These are phyloP conservation scores for Prosopocoilus inquinatus DNA, from an alignment of 2,888 invertebrate species.

Conservation along the genomic window DNA sequence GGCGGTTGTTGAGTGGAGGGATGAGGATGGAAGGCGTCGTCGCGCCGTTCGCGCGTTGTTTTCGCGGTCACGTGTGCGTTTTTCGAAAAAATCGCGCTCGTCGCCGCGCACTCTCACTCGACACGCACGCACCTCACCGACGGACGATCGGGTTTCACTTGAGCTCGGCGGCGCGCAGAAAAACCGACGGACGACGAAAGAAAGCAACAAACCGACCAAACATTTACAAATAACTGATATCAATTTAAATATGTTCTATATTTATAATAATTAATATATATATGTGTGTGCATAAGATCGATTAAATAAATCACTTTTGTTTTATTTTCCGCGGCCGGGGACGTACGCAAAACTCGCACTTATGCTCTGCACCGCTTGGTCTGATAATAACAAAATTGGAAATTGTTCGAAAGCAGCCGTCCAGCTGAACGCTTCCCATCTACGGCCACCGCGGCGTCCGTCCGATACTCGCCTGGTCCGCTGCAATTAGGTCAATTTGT, in stretches of 20 bases:
- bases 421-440: not conserved
- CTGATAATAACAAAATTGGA: constrained; percentile 23
- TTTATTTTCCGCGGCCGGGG: constrained; percentile 36
- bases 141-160: not conserved
- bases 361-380: constrained; percentile 32
- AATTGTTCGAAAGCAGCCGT: constrained; percentile 7
- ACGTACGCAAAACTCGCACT: constrained; percentile 46
- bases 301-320: constrained; percentile 41
- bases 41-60: no score
- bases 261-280: constrained; percentile 49
- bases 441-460: not conserved
- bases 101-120: no score
- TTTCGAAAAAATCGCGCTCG: not conserved
- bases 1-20: no score
- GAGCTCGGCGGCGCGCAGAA: not conserved
- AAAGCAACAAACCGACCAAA: constrained; percentile 19
- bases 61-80: not conserved
- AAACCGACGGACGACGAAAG: not conserved
- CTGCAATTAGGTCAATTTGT: constrained; percentile 47
- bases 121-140: no score
- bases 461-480: constrained; percentile 9
- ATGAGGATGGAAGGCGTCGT: no score
- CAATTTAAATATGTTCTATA: constrained; percentile 47
- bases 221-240: constrained; percentile 42
- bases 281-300: constrained; percentile 18